Conservation (phyloP, 1,140 invertebrate species). For the Sesamia nonagrioides region DNA sequence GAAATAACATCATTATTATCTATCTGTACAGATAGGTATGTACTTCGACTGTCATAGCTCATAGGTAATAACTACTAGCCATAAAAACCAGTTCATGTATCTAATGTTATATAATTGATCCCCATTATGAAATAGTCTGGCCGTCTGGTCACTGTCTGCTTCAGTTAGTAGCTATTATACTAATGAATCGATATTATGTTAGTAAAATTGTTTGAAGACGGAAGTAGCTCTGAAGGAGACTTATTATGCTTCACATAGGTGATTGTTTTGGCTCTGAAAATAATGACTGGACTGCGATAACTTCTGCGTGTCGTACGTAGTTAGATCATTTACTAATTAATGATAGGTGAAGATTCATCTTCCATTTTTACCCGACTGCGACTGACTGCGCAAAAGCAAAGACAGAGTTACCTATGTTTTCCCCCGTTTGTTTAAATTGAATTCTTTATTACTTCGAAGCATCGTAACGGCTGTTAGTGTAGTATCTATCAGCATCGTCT, state of each 20-base stretch:
- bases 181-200: background rate
- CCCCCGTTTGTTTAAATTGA: too few relatives aligned
- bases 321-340: too few relatives aligned
- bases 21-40: background rate
- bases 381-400: too few relatives aligned
- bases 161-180: background rate
- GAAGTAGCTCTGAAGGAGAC: background rate
- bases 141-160: background rate
- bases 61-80: background rate
- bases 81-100: background rate
- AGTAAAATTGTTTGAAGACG: background rate
- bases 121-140: background rate
- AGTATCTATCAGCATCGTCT: too few relatives aligned
- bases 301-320: too few relatives aligned
- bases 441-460: too few relatives aligned
- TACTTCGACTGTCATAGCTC: background rate
- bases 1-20: slow-evolving; percentile 24
- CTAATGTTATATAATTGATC: slow-evolving; percentile 11
- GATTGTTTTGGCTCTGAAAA: background rate
- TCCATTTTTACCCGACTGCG: too few relatives aligned
- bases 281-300: too few relatives aligned
- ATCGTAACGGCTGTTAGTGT: too few relatives aligned
- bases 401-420: too few relatives aligned
- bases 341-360: too few relatives aligned
- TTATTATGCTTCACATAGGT: too few relatives aligned